These are phyloP conservation scores for Choloepus didactylus DNA, from an alignment of 2,797 vertebrate genomes.

Conservation along the genomic window DNA sequence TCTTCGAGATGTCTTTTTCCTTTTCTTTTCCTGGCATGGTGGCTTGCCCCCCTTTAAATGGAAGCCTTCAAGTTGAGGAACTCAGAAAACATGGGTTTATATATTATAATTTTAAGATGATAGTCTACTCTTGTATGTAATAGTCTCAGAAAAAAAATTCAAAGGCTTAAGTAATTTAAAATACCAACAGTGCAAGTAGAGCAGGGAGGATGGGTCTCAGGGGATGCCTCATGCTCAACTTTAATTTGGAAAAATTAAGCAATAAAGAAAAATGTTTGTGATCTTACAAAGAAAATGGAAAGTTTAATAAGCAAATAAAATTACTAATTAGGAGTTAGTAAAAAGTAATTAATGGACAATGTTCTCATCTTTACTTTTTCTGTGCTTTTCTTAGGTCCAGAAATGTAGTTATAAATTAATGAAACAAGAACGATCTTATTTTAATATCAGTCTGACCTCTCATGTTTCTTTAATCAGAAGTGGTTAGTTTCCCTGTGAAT, in stretches of 20 bases:
- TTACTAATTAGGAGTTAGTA: conserved; percentile 63
- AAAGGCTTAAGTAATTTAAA: conserved; percentile 70
- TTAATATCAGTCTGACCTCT: conserved; percentile 31
- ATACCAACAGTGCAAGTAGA: conserved; percentile 43
- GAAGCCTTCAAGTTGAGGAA: background rate
- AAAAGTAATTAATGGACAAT: conserved; percentile 68
- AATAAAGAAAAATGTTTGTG: conserved; percentile 54
- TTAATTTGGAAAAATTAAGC: conserved; percentile 73
- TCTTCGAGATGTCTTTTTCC: background rate
- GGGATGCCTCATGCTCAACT: conserved; percentile 52
- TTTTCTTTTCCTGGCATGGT: background rate
- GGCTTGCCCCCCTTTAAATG: background rate
- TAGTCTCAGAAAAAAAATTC: conserved; percentile 59
- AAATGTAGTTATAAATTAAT: conserved; percentile 57
- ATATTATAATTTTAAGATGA: conserved; percentile 49
- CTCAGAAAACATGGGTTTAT: conserved; percentile 37
- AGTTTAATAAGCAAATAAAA: conserved; percentile 73
- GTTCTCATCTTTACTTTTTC: conserved; percentile 58
- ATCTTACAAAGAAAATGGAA: conserved; percentile 61
- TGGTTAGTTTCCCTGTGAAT: background rate
- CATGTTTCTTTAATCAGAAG: conserved; percentile 3
- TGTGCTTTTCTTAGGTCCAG: background rate
- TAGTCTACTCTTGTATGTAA: conserved; percentile 31
- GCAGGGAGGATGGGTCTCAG: conserved; percentile 28
- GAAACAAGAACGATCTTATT: conserved; percentile 32